phyloP scores from a whole-genome alignment of 2,113 vertebrate species.

The Callorhinus ursinus region DNA sequence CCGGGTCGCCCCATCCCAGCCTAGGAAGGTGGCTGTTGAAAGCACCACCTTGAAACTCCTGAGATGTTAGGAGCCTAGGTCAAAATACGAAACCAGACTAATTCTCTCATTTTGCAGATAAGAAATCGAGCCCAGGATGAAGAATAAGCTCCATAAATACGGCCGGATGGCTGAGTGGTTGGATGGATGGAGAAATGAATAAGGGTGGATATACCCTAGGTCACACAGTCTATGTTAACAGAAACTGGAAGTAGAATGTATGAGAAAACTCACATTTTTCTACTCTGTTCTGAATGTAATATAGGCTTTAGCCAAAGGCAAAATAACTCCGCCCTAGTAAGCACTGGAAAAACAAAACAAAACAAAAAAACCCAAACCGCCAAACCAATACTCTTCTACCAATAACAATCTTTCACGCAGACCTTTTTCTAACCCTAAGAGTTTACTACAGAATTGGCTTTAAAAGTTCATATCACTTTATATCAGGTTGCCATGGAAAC shows the following conservation, averaged over 20 bases:
- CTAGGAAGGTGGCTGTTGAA: neutral
- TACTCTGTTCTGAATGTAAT: neutral
- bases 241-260: neutral
- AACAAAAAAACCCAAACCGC: neutral
- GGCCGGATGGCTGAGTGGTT: neutral
- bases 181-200: neutral
- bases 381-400: neutral
- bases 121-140: neutral
- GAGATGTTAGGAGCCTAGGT: neutral
- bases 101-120: neutral
- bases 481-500: neutral
- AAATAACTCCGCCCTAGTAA: neutral
- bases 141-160: neutral
- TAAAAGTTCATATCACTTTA: neutral
- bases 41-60: neutral
- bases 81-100: neutral
- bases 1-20: accelerated
- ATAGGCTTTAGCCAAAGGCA: neutral
- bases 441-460: neutral
- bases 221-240: neutral
- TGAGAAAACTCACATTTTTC: neutral
- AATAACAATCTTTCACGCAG: neutral
- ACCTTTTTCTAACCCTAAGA: neutral
- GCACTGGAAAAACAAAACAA: neutral
- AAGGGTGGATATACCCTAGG: neutral